These are phyloP conservation scores for Azorinus chamasolen DNA, from an alignment of 2,888 invertebrate genomes.

Conservation along the genomic window DNA sequence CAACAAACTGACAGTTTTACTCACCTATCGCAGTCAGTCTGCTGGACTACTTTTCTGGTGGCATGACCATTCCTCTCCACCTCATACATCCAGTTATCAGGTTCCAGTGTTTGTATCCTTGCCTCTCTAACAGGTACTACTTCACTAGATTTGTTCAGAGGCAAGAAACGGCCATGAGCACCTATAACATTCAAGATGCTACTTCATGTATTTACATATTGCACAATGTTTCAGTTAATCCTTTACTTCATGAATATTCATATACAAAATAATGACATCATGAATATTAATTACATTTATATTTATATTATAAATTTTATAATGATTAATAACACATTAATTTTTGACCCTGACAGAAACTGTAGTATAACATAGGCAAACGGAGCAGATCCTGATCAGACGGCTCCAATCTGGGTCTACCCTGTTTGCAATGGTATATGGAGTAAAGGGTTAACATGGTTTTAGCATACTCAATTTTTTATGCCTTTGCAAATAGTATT, in stretches of 20 bases:
- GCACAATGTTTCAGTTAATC: slow-evolving; percentile 5
- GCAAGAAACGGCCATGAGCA: slow-evolving; percentile 82
- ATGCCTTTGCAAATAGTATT: no score
- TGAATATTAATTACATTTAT: no score
- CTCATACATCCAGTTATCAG: slow-evolving; percentile 83
- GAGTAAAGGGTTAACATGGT: no score
- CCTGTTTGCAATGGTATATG: no score
- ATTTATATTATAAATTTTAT: no score
- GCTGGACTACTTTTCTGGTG: slow-evolving; percentile 75
- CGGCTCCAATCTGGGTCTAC: no score
- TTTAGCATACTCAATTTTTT: no score
- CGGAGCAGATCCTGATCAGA: not conserved
- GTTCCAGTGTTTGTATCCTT: slow-evolving; percentile 82
- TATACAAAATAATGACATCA: not conserved
- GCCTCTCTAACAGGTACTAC: slow-evolving; percentile 68
- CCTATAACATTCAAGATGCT: slow-evolving; percentile 64
- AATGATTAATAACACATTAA: no score
- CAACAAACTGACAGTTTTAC: no score
- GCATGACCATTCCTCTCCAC: slow-evolving; percentile 83
- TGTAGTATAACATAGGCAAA: no score
- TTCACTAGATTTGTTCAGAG: slow-evolving; percentile 14
- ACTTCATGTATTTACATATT: not conserved
- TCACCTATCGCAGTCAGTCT: slow-evolving; percentile 67
- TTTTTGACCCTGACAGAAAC: no score
- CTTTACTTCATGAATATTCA: not conserved